Base-by-base conservation (phyloP, 1,140 invertebrate genomes). In the Sycophila sp. region DNA sequence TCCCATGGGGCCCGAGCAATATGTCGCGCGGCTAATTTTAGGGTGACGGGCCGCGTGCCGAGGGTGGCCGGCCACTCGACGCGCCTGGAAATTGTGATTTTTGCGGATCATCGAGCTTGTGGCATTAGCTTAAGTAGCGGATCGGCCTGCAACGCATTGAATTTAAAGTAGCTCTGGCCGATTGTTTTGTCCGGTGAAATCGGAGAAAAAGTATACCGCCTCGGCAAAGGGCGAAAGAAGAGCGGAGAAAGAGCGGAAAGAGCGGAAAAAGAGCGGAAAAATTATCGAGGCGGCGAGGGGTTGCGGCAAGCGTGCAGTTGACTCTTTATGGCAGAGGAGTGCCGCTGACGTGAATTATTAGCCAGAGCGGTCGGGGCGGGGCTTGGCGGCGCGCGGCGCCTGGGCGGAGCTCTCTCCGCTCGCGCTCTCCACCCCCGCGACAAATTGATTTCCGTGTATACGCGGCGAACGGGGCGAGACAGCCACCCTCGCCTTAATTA, bases 1-100 rank as follows among this genome's bases (percentile, higher is more conserved):
- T 86, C 84, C 85, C 85, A 86, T 79, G 83, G 78, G 76, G 56
- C 71, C 72, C 67, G 73, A 65, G 42, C 72, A 83, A 81, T 81
- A 83, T 85, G 83, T 84, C 83, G 56, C 79, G 84, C 83, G 83
- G 83, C 84, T 86, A 85, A 85, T 85, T 85, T 85, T 78, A 83
- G 80, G 83, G 81, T 66, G 69, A n/a, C 22, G 66, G 17, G 47
- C 2, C 66, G 66, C 64, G 51, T 56, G 64, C 51, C 51, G 63
- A 7, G 4, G 3, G 2, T 17, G 8, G 26, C 28, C 32, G 36
- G 38, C 28, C 28, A 70, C 40, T 66, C 72, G 32, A 42, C 32
- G 26, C 49, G 19, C 63, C 51, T 22, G 55, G 32, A 38, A 68
- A 68, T 60, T 68, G 63, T 64, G 51, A 69, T 55, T 60, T 72